Conservation (phyloP, 2,113 vertebrate genomes). For the Thymallus thymallus region DNA sequence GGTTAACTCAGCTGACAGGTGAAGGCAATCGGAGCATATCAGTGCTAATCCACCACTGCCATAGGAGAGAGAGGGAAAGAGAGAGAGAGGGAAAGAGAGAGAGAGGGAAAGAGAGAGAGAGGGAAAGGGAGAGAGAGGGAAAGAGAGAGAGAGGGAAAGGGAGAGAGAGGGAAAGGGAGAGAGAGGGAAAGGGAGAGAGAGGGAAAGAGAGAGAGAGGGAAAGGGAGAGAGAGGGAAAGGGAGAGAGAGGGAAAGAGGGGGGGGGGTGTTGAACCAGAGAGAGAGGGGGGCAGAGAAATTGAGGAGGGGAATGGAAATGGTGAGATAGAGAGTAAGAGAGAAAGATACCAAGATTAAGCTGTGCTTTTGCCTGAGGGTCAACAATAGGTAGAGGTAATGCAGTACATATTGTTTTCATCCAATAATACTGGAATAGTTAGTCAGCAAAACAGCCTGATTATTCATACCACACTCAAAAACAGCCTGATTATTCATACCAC, state of each 20-base stretch:
- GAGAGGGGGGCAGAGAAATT: background rate
- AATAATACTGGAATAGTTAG: no score
- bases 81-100: background rate
- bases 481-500: background rate
- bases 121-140: background rate
- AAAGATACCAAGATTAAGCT: background rate
- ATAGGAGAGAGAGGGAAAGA: background rate
- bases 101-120: background rate
- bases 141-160: background rate
- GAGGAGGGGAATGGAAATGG: background rate
- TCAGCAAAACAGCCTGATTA: no score
- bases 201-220: background rate
- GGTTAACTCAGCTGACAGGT: constrained; percentile 81
- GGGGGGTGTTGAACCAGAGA: background rate
- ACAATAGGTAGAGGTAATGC: background rate
- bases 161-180: background rate
- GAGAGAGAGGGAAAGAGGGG: background rate
- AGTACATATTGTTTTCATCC: background rate
- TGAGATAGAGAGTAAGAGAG: background rate
- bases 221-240: background rate
- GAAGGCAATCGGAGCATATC: constrained; percentile 85
- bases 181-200: background rate
- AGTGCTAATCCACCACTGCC: constrained; percentile 82
- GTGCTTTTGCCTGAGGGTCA: background rate
- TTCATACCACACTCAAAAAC: background rate